A percentile compares a stretch with the other conserved stretches of the same genome.
Conservation (phyloP, 2,113 vertebrate genomes). For the Melanostigma gelatinosum region DNA sequence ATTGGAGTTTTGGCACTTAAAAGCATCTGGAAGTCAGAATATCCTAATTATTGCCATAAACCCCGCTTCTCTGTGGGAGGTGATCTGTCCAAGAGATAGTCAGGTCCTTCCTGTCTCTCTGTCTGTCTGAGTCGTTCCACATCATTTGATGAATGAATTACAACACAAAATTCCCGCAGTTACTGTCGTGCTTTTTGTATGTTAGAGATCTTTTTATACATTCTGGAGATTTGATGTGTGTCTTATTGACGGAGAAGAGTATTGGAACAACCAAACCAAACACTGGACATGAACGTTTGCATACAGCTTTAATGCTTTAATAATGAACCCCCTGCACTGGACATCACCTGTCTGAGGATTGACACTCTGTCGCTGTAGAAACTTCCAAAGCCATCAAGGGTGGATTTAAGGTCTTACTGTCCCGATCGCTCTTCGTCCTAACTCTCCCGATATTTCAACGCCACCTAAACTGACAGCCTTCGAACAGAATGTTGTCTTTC, state of each 20-base stretch:
- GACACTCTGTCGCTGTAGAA: slow-evolving; percentile 49
- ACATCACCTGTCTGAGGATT: not conserved
- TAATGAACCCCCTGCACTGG: slow-evolving; percentile 25
- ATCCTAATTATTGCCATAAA: not conserved
- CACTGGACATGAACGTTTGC: slow-evolving; percentile 25
- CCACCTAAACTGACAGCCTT: slow-evolving; percentile 67
- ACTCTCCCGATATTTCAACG: slow-evolving; percentile 49
- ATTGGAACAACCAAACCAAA: slow-evolving; percentile 5
- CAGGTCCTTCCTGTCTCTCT: not conserved
- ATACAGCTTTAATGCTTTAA: slow-evolving; percentile 24
- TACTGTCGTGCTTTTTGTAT: slow-evolving; percentile 1
- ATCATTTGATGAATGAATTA: not conserved
- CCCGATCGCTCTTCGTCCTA: slow-evolving; percentile 25
- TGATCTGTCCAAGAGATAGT: not conserved
- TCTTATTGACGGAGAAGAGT: slow-evolving; percentile 36
- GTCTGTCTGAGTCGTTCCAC: not conserved
- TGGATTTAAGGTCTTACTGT: slow-evolving; percentile 42
- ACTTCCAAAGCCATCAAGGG: slow-evolving; percentile 52
- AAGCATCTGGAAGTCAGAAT: not conserved
- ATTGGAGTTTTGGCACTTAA: not conserved
- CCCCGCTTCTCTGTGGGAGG: not conserved
- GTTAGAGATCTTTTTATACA: not conserved
- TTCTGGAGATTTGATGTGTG: slow-evolving; percentile 34
- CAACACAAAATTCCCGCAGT: not conserved
- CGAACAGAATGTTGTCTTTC: slow-evolving; percentile 65